A percentile compares a stretch with the other conserved stretches of the same genome.
These are phyloP conservation scores for Astreopora myriophthalma DNA, from an alignment of 64 coral and sea anemone genomes.

Conservation along the genomic window DNA sequence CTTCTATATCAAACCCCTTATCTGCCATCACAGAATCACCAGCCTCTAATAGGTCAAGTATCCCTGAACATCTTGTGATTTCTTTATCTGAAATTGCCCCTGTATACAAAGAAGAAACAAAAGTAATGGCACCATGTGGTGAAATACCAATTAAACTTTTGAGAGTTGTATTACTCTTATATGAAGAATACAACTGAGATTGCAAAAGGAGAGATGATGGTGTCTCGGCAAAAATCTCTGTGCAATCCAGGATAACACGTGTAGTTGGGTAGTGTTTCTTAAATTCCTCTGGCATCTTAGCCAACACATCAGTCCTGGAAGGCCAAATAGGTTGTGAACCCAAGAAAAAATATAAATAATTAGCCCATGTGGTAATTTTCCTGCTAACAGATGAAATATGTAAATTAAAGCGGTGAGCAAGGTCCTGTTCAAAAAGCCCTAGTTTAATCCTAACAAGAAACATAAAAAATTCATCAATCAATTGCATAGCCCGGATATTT, in stretches of 20 bases:
- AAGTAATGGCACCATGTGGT: slow-evolving; percentile 59
- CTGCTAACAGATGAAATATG: slow-evolving; percentile 66
- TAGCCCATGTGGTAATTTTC: slow-evolving; percentile 31
- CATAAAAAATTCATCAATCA: slow-evolving; percentile 64
- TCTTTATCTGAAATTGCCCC: slow-evolving; percentile 63
- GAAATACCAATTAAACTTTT: slow-evolving; percentile 61
- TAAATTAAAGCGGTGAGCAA: slow-evolving; percentile 71
- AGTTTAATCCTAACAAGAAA: slow-evolving; percentile 57
- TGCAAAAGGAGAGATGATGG: slow-evolving; percentile 61
- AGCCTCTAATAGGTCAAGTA: slow-evolving; percentile 41
- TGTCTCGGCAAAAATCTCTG: slow-evolving; percentile 66
- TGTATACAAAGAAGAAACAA: slow-evolving; percentile 66
- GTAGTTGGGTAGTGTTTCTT: slow-evolving; percentile 43
- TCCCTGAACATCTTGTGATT: slow-evolving; percentile 59
- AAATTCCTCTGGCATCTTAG: slow-evolving; percentile 55
- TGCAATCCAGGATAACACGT: slow-evolving; percentile 58
- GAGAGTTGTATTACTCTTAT: slow-evolving; percentile 61
- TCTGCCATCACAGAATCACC: slow-evolving; percentile 65
- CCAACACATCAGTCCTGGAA: slow-evolving; percentile 30
- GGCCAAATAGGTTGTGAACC: slow-evolving; percentile 64
- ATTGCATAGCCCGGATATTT: no score
- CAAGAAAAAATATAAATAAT: slow-evolving; percentile 53
- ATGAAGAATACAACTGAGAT: slow-evolving; percentile 61
- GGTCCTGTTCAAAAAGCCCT: slow-evolving; percentile 71
- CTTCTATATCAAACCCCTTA: slow-evolving; percentile 71